Percentiles rank a stretch among this genome's conserved stretches.
phyloP scores from a whole-genome alignment of 2,113 vertebrate species.

The Microcebus lehilahytsara region DNA sequence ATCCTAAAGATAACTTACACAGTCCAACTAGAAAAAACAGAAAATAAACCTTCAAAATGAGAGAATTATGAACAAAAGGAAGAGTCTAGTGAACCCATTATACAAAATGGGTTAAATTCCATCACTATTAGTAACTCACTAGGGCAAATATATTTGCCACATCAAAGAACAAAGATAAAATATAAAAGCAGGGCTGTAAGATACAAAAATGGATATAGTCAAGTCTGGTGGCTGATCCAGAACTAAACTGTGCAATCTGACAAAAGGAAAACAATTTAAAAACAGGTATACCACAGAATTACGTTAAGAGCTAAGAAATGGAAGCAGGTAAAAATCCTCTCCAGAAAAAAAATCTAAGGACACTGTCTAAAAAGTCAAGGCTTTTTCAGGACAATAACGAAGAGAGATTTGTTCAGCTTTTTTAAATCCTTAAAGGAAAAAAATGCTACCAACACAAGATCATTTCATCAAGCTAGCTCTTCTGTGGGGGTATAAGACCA shows the following conservation, averaged over 20 bases:
- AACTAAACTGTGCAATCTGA: not conserved
- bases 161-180: constrained; percentile 9
- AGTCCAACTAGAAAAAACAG: constrained; percentile 23
- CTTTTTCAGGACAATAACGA: constrained; percentile 4
- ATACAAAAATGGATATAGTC: not conserved
- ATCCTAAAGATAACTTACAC: constrained; percentile 21
- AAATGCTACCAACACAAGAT: not conserved
- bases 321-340: not conserved
- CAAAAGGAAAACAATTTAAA: constrained; percentile 28
- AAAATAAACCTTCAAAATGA: constrained; percentile 32
- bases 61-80: not conserved
- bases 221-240: not conserved
- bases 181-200: not conserved
- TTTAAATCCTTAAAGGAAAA: not conserved
- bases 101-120: not conserved
- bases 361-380: not conserved
- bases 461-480: not conserved
- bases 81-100: not conserved
- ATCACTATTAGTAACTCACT: not conserved
- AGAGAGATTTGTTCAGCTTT: not conserved
- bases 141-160: constrained; percentile 12
- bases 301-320: constrained; percentile 9
- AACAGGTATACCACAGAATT: not conserved
- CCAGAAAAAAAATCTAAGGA: not conserved
- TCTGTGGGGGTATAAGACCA: not conserved